Base-by-base conservation (phyloP, 1,140 invertebrate genomes). In the Trichomalopsis sarcophagae region DNA sequence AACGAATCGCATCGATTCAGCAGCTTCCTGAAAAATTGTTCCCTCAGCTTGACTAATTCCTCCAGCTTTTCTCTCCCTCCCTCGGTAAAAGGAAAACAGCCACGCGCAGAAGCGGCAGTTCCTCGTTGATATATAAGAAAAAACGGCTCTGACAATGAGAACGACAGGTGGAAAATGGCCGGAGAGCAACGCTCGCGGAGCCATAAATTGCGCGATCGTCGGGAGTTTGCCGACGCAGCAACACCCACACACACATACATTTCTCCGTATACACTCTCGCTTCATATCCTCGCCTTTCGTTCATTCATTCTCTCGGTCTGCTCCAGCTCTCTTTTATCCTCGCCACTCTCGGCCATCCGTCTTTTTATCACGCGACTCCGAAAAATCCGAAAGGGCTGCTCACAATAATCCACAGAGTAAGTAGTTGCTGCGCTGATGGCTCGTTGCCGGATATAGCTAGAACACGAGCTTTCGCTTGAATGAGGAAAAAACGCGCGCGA, bases 141-240 rank as follows among this genome's bases (percentile, higher is more conserved):
- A 62, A 75, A 75, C 30, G 21, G 17, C 10, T 50, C 27, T 62
- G 81, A 75, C 69, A 82, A 82, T 75, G n/a, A 82, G 50, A 47
- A 47, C 40, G 40, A 82, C 21, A 82, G 50, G 47, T 33, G 55
- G 47, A 75, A 82, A 82, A 82, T 82, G 50, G 73, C 44, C 2
- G 1, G 5, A n/a, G 27, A 50, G 80, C 30, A 69, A 81, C 68
- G 44, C 50, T 74, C 55, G 73, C 33, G 71, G 40, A 13, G 68
- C 73, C 71, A 82, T 82, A 82, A 82, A 82, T 82, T 75, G 71
- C 30, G 68, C 30, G 68, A 81, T 50, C 66, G 77, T 69, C 21
- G 11, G 40, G 50, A 30, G 79, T 21, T 47, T 71, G 79, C 33
- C 36, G 55, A 23, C 40, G 44, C 40, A 55, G n/a, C 68, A 81